These are phyloP conservation scores for Oophaga sylvatica DNA, from an alignment of 2,797 vertebrate genomes.

Conservation along the genomic window DNA sequence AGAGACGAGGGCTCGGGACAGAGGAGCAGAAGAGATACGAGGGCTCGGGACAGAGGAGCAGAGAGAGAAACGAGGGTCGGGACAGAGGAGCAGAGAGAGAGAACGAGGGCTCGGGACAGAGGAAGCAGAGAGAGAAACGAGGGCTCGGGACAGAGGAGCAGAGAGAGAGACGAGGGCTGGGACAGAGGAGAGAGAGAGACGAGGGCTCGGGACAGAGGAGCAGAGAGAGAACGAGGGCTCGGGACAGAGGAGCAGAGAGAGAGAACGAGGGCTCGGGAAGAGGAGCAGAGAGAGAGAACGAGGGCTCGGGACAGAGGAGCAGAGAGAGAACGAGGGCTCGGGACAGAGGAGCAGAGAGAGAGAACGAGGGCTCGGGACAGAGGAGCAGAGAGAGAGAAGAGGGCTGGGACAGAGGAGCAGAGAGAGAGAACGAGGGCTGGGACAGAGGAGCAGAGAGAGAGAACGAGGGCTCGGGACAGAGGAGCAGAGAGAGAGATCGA, in stretches of 20 bases:
- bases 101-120: no score
- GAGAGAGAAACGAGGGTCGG: no score
- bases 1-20: not conserved
- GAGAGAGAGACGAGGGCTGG: not conserved
- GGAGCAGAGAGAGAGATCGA: no score
- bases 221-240: not conserved
- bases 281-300: not conserved
- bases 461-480: no score
- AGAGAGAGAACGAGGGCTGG: not conserved
- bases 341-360: not conserved
- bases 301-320: no score
- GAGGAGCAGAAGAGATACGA: no score
- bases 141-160: not conserved
- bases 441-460: no score
- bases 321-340: not conserved
- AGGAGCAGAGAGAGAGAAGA: not conserved
- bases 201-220: not conserved
- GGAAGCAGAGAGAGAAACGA: no score
- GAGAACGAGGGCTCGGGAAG: not conserved
- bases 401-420: not conserved
- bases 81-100: no score
- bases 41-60: no score
- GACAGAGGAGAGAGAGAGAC: not conserved
- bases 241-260: not conserved
- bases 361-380: not conserved